phyloP scores from a whole-genome alignment of 2,888 invertebrate genomes.

The Prostheceraeus crozeri region DNA sequence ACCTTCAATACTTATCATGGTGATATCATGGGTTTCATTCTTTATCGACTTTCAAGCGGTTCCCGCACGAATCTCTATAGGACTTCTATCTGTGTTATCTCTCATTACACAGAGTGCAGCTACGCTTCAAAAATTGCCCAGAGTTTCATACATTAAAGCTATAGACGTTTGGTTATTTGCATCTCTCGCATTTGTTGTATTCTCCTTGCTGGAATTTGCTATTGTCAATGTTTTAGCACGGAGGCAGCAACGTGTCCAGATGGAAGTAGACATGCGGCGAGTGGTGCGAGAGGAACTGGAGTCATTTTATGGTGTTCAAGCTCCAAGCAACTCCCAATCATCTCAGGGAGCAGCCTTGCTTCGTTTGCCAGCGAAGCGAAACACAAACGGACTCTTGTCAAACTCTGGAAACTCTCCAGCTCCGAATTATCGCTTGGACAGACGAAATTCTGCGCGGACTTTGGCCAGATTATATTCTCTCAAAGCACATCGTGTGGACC shows the following conservation, averaged over 20 bases:
- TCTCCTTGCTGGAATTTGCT: conserved; percentile 26
- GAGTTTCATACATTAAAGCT: conserved; percentile 34
- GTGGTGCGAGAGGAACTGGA: neutral
- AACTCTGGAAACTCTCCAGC: no score
- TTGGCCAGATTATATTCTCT: no score
- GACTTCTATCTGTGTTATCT: conserved; percentile 27
- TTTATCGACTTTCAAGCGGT: conserved; percentile 30
- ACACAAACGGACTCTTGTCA: no score
- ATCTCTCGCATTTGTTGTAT: conserved; percentile 32
- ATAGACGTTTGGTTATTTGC: conserved; percentile 32
- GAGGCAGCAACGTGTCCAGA: neutral
- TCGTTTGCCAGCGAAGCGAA: no score
- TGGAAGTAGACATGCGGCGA: neutral
- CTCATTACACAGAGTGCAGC: conserved; percentile 33
- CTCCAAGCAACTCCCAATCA: neutral
- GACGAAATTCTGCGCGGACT: no score
- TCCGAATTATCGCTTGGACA: no score
- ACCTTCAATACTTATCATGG: conserved; percentile 32
- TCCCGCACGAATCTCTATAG: conserved; percentile 27
- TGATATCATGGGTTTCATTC: conserved; percentile 27
- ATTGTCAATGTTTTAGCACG: conserved; percentile 14
- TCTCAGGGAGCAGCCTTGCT: neutral
- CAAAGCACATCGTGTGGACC: conserved; percentile 16
- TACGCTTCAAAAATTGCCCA: conserved; percentile 29
- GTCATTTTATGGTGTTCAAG: neutral